phyloP scores from a whole-genome alignment of 2,888 invertebrate species.

The Muscina levida region DNA sequence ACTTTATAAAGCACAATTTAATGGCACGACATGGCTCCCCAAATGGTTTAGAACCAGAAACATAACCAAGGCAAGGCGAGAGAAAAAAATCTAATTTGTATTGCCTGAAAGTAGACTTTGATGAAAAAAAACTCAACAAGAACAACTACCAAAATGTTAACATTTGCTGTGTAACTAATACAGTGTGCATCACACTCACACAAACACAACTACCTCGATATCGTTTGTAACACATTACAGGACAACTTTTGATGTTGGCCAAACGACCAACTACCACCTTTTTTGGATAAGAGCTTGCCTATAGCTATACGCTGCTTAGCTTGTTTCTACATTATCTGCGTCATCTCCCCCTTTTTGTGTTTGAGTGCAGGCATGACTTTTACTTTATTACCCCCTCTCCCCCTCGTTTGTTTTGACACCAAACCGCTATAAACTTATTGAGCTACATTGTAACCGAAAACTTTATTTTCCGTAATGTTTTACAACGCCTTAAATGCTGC shows the following conservation, averaged over 20 bases:
- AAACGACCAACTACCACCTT: slow-evolving; percentile 57
- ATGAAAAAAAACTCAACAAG: too few species aligned
- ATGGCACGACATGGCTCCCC: slow-evolving; percentile 20
- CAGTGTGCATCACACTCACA: slow-evolving; percentile 17
- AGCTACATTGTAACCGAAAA: slow-evolving; percentile 68
- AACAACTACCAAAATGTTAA: slow-evolving; percentile 46
- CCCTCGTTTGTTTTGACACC: slow-evolving; percentile 77
- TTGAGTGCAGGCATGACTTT: slow-evolving; percentile 34
- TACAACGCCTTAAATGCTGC: slow-evolving; percentile 54
- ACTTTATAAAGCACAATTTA: slow-evolving; percentile 45
- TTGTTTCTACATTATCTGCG: slow-evolving; percentile 29
- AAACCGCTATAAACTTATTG: slow-evolving; percentile 79
- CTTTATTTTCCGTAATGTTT: background rate
- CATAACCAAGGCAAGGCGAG: background rate
- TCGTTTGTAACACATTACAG: slow-evolving; percentile 58
- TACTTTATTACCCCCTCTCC: slow-evolving; percentile 55
- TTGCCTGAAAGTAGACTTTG: slow-evolving; percentile 37
- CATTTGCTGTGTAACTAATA: slow-evolving; percentile 59
- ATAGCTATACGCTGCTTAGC: background rate
- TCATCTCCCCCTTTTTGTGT: slow-evolving; percentile 43
- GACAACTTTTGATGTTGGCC: slow-evolving; percentile 50
- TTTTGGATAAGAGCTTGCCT: background rate
- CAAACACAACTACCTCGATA: slow-evolving; percentile 39
- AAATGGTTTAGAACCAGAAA: too few species aligned
- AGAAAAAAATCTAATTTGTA: slow-evolving; percentile 43